These are phyloP conservation scores for rabbit (Oryctolagus cuniculus) DNA, from an alignment of 2,113 vertebrate genomes.

Conservation along the genomic window mOryCun1.1 NC_091432.1:6618501-6619000, in stretches of 20 bases:
- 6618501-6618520: conserved; percentile 87
- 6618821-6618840: conserved; percentile 95
- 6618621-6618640: conserved; percentile 87
- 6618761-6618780: conserved; percentile 89
- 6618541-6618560: fast-evolving
- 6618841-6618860: conserved; percentile 87
- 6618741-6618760: neutral
- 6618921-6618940: neutral
- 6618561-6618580: conserved; percentile 17
- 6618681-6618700: conserved; percentile 93
- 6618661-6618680: conserved; percentile 92
- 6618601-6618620: conserved; percentile 67
- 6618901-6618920: neutral
- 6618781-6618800: conserved; percentile 96
- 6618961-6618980: fast-evolving
- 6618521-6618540: neutral
- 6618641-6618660: conserved; percentile 89
- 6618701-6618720: neutral
- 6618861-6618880: neutral
- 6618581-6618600: conserved; percentile 4
- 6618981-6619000: conserved; percentile 94
- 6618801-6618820: conserved; percentile 96
- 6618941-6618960: fast-evolving
- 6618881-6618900: neutral
- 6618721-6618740: fast-evolving